Percentiles rank a stretch among this genome's conserved stretches.
Conservation (phyloP, 2,888 invertebrate genomes). For the Platypus cylindrus region DNA sequence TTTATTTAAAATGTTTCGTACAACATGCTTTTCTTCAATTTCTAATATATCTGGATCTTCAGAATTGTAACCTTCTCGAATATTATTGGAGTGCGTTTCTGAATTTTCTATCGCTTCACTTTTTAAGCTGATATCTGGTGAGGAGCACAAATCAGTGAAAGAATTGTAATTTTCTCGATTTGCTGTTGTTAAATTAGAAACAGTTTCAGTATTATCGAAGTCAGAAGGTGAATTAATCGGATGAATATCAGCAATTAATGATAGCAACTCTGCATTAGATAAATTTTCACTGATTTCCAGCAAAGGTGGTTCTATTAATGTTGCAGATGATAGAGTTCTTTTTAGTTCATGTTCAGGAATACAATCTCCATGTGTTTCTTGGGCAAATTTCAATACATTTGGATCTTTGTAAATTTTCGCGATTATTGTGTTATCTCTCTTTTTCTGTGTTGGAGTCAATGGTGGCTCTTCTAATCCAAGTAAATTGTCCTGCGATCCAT, state of each 20-base stretch:
- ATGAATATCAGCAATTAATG: slow-evolving; percentile 3
- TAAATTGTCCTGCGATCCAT: slow-evolving; percentile 20
- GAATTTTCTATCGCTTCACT: not conserved
- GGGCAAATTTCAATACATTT: slow-evolving; percentile 21
- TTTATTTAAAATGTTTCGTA: slow-evolving; percentile 21
- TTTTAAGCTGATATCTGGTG: slow-evolving; percentile 5
- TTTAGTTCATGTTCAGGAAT: slow-evolving; percentile 12
- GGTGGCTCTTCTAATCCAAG: slow-evolving; percentile 18
- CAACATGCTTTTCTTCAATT: slow-evolving; percentile 18
- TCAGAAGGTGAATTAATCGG: slow-evolving; percentile 3
- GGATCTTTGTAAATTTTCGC: slow-evolving; percentile 25
- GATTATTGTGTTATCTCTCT: slow-evolving; percentile 25
- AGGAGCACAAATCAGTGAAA: slow-evolving; percentile 9
- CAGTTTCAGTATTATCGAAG: slow-evolving; percentile 6
- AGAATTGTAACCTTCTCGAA: slow-evolving; percentile 5
- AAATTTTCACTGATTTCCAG: not conserved
- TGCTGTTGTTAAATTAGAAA: slow-evolving; percentile 6
- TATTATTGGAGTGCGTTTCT: not conserved
- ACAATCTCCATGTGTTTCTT: slow-evolving; percentile 19
- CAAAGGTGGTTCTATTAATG: slow-evolving; percentile 1
- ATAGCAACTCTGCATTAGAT: not conserved
- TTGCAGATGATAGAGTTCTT: not conserved
- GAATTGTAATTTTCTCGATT: slow-evolving; percentile 6
- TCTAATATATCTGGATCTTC: slow-evolving; percentile 17
- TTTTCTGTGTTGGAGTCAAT: slow-evolving; percentile 14